Conservation (phyloP, 2,113 vertebrate genomes). For the Axis porcinus region DNA sequence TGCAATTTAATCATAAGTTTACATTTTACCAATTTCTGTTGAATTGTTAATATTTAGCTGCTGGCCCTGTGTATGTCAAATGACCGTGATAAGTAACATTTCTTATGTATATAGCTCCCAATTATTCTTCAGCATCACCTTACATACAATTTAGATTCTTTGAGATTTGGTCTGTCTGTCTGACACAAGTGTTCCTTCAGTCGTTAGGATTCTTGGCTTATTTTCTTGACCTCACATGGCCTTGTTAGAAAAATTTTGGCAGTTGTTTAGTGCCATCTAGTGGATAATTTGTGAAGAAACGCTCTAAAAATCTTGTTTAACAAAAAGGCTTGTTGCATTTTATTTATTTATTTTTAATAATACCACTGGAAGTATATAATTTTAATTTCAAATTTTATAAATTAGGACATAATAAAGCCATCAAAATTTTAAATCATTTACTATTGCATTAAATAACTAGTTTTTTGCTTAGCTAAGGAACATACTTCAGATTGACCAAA, state of each 20-base stretch:
- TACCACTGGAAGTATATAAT: not conserved
- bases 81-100: not conserved
- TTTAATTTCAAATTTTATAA: slow-evolving; percentile 10
- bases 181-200: not conserved
- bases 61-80: not conserved
- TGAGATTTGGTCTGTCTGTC: not conserved
- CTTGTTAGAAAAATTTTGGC: not conserved
- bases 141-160: not conserved
- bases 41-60: not conserved
- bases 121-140: not conserved
- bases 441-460: not conserved
- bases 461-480: slow-evolving; percentile 18
- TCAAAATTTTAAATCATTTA: not conserved
- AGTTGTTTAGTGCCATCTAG: slow-evolving; percentile 69
- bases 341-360: slow-evolving; percentile 11
- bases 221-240: not conserved
- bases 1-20: not conserved
- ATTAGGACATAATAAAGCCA: not conserved
- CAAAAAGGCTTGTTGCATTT: not conserved
- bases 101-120: not conserved
- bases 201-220: not conserved
- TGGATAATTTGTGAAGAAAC: not conserved
- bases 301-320: not conserved
- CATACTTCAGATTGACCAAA: not conserved
- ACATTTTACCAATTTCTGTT: not conserved